These are phyloP conservation scores for Zalophus californianus DNA, from an alignment of 2,797 vertebrate genomes.

Conservation along the genomic window DNA sequence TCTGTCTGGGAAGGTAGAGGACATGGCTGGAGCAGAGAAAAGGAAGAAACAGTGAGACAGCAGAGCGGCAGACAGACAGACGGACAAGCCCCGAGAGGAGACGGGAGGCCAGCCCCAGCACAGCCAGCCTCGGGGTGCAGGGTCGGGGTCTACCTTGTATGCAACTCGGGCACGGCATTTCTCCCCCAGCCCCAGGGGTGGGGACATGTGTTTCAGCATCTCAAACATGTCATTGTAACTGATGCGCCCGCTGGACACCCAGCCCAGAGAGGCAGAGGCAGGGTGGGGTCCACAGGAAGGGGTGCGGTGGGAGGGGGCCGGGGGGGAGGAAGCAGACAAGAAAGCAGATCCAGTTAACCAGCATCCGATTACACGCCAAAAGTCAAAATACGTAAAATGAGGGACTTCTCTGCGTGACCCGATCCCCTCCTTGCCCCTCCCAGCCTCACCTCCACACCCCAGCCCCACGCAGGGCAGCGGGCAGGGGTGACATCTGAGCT, in stretches of 20 bases:
- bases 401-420: conserved; percentile 72
- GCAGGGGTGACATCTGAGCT: conserved; percentile 86
- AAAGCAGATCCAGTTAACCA: conserved; percentile 96
- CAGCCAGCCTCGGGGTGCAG: conserved; percentile 81
- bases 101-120: conserved; percentile 75
- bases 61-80: conserved; percentile 67
- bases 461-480: conserved; percentile 84
- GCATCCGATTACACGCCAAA: conserved; percentile 88
- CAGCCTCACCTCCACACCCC: conserved; percentile 79
- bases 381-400: conserved; percentile 51
- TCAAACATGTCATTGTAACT: conserved; percentile 99
- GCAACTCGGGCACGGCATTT: conserved; percentile 99
- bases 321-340: conserved; percentile 86
- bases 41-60: conserved; percentile 71
- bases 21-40: conserved; percentile 43
- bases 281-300: conserved; percentile 84
- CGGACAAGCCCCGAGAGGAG: not conserved
- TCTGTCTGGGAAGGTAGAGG: no score
- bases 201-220: conserved; percentile 99
- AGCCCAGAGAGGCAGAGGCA: conserved; percentile 85
- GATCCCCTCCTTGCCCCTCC: conserved; percentile 74
- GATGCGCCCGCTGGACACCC: conserved; percentile 95
- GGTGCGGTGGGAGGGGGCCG: conserved; percentile 61
- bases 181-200: conserved; percentile 99
- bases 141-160: conserved; percentile 95